A percentile compares a stretch with the other conserved stretches of the same genome.
Conservation (phyloP, 2,888 invertebrate species). For the Standfussiana lucernea region DNA sequence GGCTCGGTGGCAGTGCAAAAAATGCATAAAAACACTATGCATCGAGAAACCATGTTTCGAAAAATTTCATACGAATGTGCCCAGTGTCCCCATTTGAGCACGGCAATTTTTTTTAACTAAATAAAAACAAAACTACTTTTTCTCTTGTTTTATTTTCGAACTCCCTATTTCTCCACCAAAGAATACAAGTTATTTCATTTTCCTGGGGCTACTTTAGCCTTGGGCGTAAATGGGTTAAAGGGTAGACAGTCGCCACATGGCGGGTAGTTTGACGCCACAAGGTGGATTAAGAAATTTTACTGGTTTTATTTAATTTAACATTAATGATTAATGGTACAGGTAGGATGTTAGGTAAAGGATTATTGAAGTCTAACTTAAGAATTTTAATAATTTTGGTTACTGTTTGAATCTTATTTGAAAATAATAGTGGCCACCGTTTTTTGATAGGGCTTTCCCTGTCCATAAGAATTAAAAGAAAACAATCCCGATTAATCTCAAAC, state of each 20-base stretch:
- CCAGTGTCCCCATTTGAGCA: too few relatives aligned
- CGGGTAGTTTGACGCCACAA: constrained; percentile 62
- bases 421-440: background rate
- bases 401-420: constrained; percentile 21
- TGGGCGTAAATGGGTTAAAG: too few relatives aligned
- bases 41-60: too few relatives aligned
- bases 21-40: too few relatives aligned
- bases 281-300: constrained; percentile 62
- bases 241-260: constrained; percentile 76
- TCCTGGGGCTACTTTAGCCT: too few relatives aligned
- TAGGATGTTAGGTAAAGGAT: background rate
- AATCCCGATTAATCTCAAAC: background rate
- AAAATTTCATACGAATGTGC: too few relatives aligned
- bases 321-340: constrained; percentile 38
- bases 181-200: too few relatives aligned
- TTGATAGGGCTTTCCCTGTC: background rate
- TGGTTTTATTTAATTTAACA: constrained; percentile 58
- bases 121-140: too few relatives aligned
- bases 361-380: background rate
- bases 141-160: too few relatives aligned
- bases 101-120: too few relatives aligned
- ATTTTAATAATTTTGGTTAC: background rate
- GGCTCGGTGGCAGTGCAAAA: too few relatives aligned
- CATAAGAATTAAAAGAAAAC: background rate
- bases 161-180: too few relatives aligned